Percentiles rank a stretch among this genome's conserved stretches.
Conservation (phyloP, 2,797 vertebrate species). For the Crenuchus spilurus region DNA sequence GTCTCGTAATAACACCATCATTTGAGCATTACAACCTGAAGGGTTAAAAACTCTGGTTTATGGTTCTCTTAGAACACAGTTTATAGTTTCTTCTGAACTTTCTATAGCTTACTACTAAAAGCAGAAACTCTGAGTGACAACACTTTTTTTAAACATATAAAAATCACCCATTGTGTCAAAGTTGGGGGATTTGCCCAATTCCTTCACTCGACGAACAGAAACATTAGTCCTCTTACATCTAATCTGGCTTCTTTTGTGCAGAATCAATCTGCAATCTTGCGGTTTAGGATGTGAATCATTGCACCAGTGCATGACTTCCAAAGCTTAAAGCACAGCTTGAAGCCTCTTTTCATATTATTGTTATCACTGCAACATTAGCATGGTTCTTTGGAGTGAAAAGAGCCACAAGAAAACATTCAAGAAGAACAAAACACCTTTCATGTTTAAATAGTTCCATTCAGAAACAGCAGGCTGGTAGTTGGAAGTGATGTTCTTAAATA, state of each 20-base stretch:
- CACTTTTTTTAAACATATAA: background rate
- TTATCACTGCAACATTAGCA: constrained; percentile 11
- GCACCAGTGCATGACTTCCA: background rate
- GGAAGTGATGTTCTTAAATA: background rate
- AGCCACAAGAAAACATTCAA: background rate
- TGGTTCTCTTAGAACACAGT: background rate
- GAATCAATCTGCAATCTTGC: constrained; percentile 3
- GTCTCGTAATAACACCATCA: background rate
- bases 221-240: background rate
- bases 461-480: background rate
- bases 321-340: background rate
- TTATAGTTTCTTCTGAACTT: constrained; percentile 1
- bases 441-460: background rate
- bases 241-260: background rate
- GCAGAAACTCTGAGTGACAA: background rate
- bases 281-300: background rate
- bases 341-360: constrained; percentile 1
- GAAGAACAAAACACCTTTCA: background rate
- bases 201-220: background rate
- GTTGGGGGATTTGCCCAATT: background rate
- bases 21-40: background rate
- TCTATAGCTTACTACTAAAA: background rate
- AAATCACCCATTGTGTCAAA: background rate
- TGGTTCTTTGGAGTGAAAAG: background rate
- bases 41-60: background rate